phyloP scores from a whole-genome alignment of 2,888 invertebrate species.

The Synanthedon andrenaeformis region DNA sequence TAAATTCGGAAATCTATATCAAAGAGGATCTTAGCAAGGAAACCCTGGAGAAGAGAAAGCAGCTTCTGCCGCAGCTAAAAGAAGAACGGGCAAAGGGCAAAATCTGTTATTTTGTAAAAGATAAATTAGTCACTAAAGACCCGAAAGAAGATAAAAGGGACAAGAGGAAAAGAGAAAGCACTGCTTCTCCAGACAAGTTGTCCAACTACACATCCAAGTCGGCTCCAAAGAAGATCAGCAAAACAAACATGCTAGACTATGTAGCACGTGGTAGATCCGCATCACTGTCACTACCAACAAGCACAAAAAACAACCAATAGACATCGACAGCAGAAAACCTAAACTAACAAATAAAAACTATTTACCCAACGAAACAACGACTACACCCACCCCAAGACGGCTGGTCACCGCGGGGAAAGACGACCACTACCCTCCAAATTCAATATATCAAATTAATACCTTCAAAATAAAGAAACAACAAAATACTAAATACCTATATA shows the following conservation, averaged over 20 bases:
- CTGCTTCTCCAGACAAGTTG: background rate
- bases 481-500: background rate
- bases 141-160: conserved; percentile 1
- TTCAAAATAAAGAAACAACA: background rate
- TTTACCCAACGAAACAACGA: background rate
- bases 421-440: background rate
- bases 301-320: background rate
- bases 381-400: background rate
- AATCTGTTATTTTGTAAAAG: conserved; percentile 1
- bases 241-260: background rate
- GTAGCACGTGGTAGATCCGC: background rate
- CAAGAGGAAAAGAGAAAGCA: background rate
- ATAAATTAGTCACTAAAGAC: conserved; percentile 3
- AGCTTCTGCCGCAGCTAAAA: background rate
- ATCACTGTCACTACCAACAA: background rate
- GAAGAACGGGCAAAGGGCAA: conserved; percentile 4
- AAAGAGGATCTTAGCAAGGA: conserved; percentile 2
- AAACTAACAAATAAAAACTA: too few species aligned
- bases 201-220: background rate
- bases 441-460: background rate
- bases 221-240: background rate
- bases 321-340: background rate
- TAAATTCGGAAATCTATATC: background rate
- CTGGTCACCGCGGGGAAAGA: background rate
- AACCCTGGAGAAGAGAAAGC: conserved; percentile 3